These are phyloP conservation scores for Setophaga petechia DNA, from an alignment of 2,113 vertebrate species.

Conservation along the genomic window DNA sequence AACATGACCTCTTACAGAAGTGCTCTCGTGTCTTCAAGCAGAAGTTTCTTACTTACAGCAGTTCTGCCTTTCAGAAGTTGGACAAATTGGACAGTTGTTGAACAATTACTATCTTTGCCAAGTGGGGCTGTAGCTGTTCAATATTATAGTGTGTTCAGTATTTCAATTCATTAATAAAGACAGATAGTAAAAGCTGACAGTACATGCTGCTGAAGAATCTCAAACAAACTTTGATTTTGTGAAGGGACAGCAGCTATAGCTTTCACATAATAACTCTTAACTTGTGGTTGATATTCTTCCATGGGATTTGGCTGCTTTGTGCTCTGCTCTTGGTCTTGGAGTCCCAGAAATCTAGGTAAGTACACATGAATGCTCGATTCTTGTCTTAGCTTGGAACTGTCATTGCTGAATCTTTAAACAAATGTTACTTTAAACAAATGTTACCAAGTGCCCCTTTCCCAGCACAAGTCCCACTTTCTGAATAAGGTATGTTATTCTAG, in stretches of 20 bases:
- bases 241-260: neutral
- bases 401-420: neutral
- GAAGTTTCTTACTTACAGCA: neutral
- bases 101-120: neutral
- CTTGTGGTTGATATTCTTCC: neutral
- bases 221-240: neutral
- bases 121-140: neutral
- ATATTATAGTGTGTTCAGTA: neutral
- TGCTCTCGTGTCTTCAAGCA: accelerated
- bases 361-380: neutral
- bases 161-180: neutral
- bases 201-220: neutral
- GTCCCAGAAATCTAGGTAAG: neutral
- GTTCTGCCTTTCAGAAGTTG: neutral
- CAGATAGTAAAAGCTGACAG: neutral
- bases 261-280: neutral
- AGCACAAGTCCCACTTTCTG: neutral
- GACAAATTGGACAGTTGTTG: neutral
- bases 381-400: neutral
- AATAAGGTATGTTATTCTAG: neutral
- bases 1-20: neutral
- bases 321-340: neutral
- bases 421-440: neutral
- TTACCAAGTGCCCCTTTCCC: neutral
- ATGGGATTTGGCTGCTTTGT: neutral